phyloP scores from a whole-genome alignment of 1,140 invertebrate species.

The Apolygus lucorum region DNA sequence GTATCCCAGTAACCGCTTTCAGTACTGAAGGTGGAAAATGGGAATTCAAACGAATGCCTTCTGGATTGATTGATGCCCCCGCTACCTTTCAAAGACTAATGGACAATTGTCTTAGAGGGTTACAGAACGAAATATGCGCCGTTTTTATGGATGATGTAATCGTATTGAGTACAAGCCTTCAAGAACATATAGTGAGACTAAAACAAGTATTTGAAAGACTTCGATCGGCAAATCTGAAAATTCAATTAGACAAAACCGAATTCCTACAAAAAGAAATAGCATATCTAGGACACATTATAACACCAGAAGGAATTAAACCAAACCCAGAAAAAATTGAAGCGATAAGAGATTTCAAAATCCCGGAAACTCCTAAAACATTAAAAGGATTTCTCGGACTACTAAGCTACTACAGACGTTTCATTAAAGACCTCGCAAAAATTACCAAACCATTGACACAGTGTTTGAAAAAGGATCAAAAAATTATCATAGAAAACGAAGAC shows the following conservation, averaged over 20 bases:
- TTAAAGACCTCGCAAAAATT: conserved; percentile 35
- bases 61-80: conserved; percentile 27
- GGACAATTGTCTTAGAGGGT: conserved; percentile 31
- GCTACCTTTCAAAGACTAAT: conserved; percentile 33
- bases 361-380: conserved; percentile 29
- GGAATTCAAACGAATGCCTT: conserved; percentile 30
- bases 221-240: conserved; percentile 26
- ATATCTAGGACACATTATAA: conserved; percentile 38
- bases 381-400: conserved; percentile 33
- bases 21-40: conserved; percentile 27
- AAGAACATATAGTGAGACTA: conserved; percentile 39
- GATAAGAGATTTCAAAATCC: conserved; percentile 34
- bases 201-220: conserved; percentile 32
- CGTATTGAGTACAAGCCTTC: too few species aligned
- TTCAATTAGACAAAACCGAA: conserved; percentile 33
- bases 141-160: too few species aligned
- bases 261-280: conserved; percentile 34
- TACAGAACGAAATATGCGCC: conserved; percentile 12
- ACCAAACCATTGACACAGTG: conserved; percentile 34
- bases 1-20: conserved; percentile 30
- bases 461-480: conserved; percentile 32
- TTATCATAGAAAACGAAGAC: too few species aligned
- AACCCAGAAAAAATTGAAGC: conserved; percentile 36
- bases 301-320: conserved; percentile 34
- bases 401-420: conserved; percentile 33